Evolutionary conservation across 2,888 invertebrate species (phyloP).

Genomic region (Hypomecis punctinalis): DNA sequence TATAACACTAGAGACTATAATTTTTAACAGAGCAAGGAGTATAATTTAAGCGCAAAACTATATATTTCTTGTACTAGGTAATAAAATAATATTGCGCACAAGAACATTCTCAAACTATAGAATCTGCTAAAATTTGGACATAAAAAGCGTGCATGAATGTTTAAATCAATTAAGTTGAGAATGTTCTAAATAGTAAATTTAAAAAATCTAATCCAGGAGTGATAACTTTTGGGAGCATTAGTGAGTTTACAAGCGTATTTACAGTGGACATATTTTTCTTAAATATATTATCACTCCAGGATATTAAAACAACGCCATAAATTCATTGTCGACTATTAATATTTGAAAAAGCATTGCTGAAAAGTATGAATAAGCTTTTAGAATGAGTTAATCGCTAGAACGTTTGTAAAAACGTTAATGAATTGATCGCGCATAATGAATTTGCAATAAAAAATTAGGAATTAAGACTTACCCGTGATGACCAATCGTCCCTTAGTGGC

Average conservation of each 20-base stretch:
- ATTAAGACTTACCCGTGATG: conserved; percentile 93
- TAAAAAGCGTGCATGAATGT: conserved; percentile 10
- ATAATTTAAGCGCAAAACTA: conserved; percentile 4
- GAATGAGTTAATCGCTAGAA: conserved; percentile 29
- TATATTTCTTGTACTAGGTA: conserved; percentile 45
- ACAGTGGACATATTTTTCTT: not conserved
- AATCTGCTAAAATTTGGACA: not conserved
- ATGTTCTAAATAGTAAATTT: conserved; percentile 10
- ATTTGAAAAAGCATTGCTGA: conserved; percentile 8
- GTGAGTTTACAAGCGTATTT: conserved; percentile 3
- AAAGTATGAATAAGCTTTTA: conserved; percentile 22
- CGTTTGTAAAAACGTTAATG: conserved; percentile 32
- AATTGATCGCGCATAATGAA: conserved; percentile 47
- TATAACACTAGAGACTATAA: conserved; percentile 6
- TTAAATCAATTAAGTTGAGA: conserved; percentile 15
- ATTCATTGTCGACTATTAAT: conserved; percentile 42
- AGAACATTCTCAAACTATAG: conserved; percentile 22
- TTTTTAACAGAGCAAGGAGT: not conserved
- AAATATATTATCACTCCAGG: conserved; percentile 35
- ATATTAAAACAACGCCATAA: conserved; percentile 45
- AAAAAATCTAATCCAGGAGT: conserved; percentile 4
- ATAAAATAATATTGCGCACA: conserved; percentile 2
- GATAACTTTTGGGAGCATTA: conserved; percentile 9
- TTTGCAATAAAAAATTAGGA: conserved; percentile 20
- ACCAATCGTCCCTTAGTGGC: conserved; percentile 97